Base-by-base conservation (phyloP, 2,797 vertebrate species). In the Lerista edwardsae region DNA sequence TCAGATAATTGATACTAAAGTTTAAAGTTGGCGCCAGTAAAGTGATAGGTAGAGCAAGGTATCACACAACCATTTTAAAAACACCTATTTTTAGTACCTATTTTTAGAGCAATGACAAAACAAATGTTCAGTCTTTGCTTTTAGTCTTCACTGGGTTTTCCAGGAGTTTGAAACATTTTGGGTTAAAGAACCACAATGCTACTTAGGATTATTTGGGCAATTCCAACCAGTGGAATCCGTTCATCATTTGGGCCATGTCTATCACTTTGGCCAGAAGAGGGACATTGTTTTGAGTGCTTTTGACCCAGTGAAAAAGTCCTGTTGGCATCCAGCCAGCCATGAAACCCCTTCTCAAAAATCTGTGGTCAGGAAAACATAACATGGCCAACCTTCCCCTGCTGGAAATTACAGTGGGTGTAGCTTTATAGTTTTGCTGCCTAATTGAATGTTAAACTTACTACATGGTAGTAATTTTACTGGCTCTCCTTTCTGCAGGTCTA, bases 111-210 rank as follows among this genome's bases (percentile, higher is more conserved):
- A 57, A 47, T 74, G 90, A 72, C 1, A 34, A 67, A n/a, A n/a
- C n/a, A n/a, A n/a, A 89, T 84, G 83, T 81, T 91, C 89, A 86
- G 86, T 9, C 91, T 92, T 92, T 86, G 87, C 77, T 92, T 82
- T 94, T 91, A 81, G 90, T 84, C 69, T 84, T 62, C 83, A 88
- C 3, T 8, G 74, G 39, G 64, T 51, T 39, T 61, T 73, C 27
- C 74, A 89, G 75, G 59, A 81, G 81, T 59, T 75, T 25, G 86
- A 86, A 89, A 41, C 67, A 89, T 19, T 84, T 82, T 39, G 80
- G 72, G 41, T 85, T 88, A 84, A 92, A 88, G 74, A 83, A 47
- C 72, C 84, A 91, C 90, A 0, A 0, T 39, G 51, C 51, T 55
- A 85, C 65, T 87, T 86, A 76, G 57, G 69, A 84, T 87, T 75